Base-by-base conservation (phyloP, 2,888 invertebrate species). In the Pteria penguin region DNA sequence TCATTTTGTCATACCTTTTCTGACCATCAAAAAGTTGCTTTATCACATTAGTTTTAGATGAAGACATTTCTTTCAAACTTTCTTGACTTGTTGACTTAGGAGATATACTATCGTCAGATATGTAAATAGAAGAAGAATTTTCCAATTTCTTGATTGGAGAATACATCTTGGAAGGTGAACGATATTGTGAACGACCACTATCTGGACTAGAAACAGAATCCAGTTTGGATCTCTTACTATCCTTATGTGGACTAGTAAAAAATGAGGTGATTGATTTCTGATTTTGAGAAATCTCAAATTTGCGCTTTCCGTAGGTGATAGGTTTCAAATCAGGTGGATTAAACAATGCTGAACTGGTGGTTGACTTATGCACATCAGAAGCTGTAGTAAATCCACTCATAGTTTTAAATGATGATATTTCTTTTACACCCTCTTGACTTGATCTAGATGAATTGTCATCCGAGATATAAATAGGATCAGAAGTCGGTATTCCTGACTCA, bases 21-120 rank as follows among this genome's bases (percentile, higher is more conserved):
- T 82, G 83, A 18, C 82, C 84, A 66, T 80, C 79, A 82, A 85
- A 86, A 36, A 86, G 67, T 66, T 82, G 76, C 63, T 85, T 85
- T 0, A 85, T 79, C 62, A 77, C 80, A 55, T 67, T 36, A 73
- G 78, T 81, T 45, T 69, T 57, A 18, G 66, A 4, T 18, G 32
- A 60, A 60, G 69, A 54, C 18, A 22, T 55, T 24, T 65, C 67
- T 32, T 22, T 24, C 4, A 71, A 22, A 5, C 67, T 65, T 3
- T n/a, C 66, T 61, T 72, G 79, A 14, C 80, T 81, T n/a, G n/a
- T n/a, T 11, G 79, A 77, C n/a, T 33, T 55, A n/a, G 81, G 79
- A 57, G 79, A 45, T 18, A 14, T 45, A 18, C 45, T 81, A 45
- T 70, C 58, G 61, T 85, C 84, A 77, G 78, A 82, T 27, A 84